These are phyloP conservation scores for Echinops telfairi DNA, from an alignment of 2,113 vertebrate genomes.

Conservation along the genomic window DNA sequence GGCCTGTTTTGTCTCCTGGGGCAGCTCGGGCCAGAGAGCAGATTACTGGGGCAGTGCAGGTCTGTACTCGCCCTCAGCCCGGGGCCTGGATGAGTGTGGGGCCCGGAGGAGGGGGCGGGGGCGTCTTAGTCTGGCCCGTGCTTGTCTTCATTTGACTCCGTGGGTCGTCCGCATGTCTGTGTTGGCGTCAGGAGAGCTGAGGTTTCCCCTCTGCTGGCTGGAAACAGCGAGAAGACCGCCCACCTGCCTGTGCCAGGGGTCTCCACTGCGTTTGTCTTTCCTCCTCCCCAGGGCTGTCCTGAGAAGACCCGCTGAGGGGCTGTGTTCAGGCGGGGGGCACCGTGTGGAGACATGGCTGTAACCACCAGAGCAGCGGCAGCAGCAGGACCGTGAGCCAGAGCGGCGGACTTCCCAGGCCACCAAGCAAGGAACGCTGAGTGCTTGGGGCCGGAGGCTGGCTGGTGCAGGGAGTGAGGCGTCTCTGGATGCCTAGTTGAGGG, in stretches of 20 bases:
- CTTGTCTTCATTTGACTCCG: background rate
- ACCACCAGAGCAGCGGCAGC: too few species aligned
- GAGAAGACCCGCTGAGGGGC: background rate
- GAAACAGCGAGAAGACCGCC: background rate
- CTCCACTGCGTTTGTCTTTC: slow-evolving; percentile 34
- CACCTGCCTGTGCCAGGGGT: background rate
- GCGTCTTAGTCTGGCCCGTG: background rate
- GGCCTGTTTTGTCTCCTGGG: slow-evolving; percentile 42
- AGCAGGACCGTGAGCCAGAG: too few species aligned
- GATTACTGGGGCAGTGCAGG: slow-evolving; percentile 26
- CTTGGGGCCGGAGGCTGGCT: too few species aligned
- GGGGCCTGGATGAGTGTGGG: background rate
- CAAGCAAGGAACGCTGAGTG: too few species aligned
- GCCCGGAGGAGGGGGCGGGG: background rate
- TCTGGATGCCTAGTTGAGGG: too few species aligned
- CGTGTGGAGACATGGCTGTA: background rate
- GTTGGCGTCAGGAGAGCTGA: background rate
- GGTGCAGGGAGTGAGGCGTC: too few species aligned
- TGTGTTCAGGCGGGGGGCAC: background rate
- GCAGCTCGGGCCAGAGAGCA: background rate
- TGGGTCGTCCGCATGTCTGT: background rate
- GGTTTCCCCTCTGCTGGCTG: background rate
- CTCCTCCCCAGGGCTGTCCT: background rate
- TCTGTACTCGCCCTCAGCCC: slow-evolving; percentile 46
- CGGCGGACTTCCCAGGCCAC: too few species aligned